Percentiles rank a stretch among this genome's conserved stretches.
Evolutionary conservation across 2,797 vertebrate genomes (phyloP).

Genomic region (Mus caroli): DNA sequence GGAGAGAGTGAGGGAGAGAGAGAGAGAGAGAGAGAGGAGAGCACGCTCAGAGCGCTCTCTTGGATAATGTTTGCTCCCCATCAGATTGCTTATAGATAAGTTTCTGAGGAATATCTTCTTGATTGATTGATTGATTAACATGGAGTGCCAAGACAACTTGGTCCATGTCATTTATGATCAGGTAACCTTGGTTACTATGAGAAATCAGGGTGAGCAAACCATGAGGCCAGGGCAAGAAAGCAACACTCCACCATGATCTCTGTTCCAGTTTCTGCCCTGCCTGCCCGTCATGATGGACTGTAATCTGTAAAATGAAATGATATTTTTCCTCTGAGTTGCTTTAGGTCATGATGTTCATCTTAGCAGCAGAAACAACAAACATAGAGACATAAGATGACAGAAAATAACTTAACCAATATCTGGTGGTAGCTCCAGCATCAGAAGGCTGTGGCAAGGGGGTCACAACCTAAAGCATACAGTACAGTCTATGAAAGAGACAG

Average conservation of each 20-base stretch:
- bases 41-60: background rate
- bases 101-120: background rate
- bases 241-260: background rate
- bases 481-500: background rate
- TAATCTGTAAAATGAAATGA: background rate
- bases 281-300: background rate
- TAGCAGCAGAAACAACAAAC: background rate
- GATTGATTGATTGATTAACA: background rate
- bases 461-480: background rate
- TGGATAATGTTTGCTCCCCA: background rate
- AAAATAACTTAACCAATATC: background rate
- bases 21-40: too few species aligned
- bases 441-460: background rate
- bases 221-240: background rate
- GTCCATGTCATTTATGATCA: background rate
- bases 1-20: too few species aligned
- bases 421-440: too few species aligned
- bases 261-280: too few species aligned
- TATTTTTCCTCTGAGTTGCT: background rate
- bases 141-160: background rate
- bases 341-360: background rate
- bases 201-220: background rate
- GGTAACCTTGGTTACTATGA: background rate
- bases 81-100: background rate
- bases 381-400: background rate